These are phyloP conservation scores for Stegastes partitus DNA, from an alignment of 2,113 vertebrate genomes.

Conservation along the genomic window DNA sequence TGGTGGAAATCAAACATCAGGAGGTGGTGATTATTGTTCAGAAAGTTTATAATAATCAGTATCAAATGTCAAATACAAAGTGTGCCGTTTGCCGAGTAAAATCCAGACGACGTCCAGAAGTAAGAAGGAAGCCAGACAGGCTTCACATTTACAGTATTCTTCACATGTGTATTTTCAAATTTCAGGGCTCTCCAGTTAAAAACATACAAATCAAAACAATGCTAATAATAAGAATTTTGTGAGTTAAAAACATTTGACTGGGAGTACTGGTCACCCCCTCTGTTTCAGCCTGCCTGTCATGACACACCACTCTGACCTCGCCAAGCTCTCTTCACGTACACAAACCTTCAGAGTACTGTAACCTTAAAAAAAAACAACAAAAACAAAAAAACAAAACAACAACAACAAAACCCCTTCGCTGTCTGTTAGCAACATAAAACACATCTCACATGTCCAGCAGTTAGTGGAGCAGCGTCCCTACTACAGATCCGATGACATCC, in stretches of 20 bases:
- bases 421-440: background rate
- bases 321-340: conserved; percentile 61
- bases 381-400: background rate
- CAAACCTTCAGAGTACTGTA: conserved; percentile 63
- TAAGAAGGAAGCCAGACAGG: background rate
- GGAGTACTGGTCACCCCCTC: conserved; percentile 32
- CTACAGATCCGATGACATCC: conserved; percentile 7
- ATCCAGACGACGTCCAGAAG: background rate
- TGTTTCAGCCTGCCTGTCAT: conserved; percentile 20
- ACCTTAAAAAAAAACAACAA: conserved; percentile 24
- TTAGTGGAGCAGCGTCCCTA: conserved; percentile 8
- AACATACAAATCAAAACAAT: conserved; percentile 35
- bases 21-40: too few species aligned
- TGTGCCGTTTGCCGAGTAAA: background rate
- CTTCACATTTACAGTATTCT: conserved; percentile 1
- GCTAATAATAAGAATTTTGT: background rate
- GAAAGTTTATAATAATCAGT: too few species aligned
- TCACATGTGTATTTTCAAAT: conserved; percentile 2
- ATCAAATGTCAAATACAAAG: too few species aligned
- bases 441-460: conserved; percentile 41
- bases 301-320: conserved; percentile 43
- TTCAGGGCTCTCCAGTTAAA: conserved; percentile 9
- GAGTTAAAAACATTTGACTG: conserved; percentile 56
- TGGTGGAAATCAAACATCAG: background rate
- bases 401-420: background rate